Evolutionary conservation across 30 jellyfish, hydroid and myxozoan species (phyloP).

Genomic region (Aurelia aurita): DNA sequence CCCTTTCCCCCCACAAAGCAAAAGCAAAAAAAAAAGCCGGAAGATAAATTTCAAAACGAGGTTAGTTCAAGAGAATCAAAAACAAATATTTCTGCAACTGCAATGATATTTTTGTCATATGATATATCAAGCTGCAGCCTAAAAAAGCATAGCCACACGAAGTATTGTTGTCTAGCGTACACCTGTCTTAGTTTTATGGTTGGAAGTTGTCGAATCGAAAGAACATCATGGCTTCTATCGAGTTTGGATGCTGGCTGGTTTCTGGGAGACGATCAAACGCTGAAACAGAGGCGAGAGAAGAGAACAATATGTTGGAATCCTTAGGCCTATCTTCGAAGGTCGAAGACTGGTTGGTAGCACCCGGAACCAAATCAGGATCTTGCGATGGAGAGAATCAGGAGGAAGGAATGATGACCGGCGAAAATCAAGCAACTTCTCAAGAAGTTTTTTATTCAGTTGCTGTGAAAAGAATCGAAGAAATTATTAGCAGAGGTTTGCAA

Average conservation of each 20-base stretch:
- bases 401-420: neutral
- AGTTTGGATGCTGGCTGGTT: slow-evolving; percentile 6
- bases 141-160: too few species aligned
- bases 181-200: too few species aligned
- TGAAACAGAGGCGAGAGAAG: neutral
- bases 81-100: too few species aligned
- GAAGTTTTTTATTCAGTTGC: neutral
- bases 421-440: neutral
- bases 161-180: too few species aligned
- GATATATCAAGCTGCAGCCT: too few species aligned
- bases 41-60: too few species aligned
- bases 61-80: too few species aligned
- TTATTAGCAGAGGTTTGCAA: neutral
- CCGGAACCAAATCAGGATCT: neutral
- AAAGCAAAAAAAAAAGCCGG: too few species aligned
- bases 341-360: slow-evolving; percentile 12
- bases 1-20: too few species aligned
- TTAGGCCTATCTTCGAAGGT: slow-evolving; percentile 16
- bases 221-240: too few species aligned
- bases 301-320: neutral
- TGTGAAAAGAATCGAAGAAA: slow-evolving; percentile 4
- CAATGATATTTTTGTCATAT: too few species aligned
- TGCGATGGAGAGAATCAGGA: neutral
- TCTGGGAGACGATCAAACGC: neutral
- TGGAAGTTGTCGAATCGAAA: too few species aligned